These are phyloP conservation scores for Halcyon leucocephala DNA, from an alignment of 2,797 vertebrate genomes.

Conservation along the genomic window DNA sequence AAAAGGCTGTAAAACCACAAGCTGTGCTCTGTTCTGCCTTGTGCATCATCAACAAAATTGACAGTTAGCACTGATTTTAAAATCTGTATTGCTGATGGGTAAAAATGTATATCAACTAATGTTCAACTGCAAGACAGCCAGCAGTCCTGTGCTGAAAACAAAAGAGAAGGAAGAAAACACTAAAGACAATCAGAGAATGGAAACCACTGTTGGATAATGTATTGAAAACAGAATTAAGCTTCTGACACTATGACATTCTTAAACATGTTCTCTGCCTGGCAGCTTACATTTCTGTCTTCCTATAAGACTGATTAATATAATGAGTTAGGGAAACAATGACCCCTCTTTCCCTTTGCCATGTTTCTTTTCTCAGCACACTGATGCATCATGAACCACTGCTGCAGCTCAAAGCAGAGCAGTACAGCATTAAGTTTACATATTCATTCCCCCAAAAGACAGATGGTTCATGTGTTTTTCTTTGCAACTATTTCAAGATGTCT, in stretches of 20 bases:
- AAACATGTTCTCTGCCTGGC: neutral
- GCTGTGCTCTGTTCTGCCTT: conserved; percentile 47
- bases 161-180: neutral
- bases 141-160: neutral
- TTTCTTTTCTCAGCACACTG: neutral
- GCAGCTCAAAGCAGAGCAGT: neutral
- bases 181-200: neutral
- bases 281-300: neutral
- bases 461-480: neutral
- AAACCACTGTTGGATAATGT: neutral
- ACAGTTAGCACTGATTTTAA: conserved; percentile 36
- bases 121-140: neutral
- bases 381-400: neutral
- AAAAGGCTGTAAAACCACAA: conserved; percentile 55
- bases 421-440: neutral
- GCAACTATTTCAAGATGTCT: neutral
- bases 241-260: neutral
- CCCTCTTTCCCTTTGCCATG: neutral
- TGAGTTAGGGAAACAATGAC: neutral
- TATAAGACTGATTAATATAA: neutral
- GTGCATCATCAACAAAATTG: conserved; percentile 35
- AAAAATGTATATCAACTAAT: neutral
- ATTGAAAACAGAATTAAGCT: neutral
- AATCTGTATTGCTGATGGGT: neutral
- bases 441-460: neutral